These are phyloP conservation scores for Dasysyrphus tricinctus DNA, from an alignment of 2,888 invertebrate species.

Conservation along the genomic window DNA sequence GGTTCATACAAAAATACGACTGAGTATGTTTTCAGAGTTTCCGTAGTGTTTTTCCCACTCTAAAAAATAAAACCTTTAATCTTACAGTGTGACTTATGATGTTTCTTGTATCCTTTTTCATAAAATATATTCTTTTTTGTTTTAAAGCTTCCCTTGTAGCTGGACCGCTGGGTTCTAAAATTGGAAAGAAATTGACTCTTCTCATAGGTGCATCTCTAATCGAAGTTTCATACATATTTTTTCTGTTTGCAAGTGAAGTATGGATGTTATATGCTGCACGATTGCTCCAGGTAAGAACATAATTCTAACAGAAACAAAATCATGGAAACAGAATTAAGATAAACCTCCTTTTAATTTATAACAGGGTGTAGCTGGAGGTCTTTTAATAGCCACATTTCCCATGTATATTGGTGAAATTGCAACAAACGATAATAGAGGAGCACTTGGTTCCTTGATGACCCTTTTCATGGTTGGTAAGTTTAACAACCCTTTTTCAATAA, in stretches of 20 bases:
- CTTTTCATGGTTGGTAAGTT: conserved; percentile 86
- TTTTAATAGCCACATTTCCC: conserved; percentile 89
- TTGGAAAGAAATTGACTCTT: conserved; percentile 89
- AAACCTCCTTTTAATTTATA: not conserved
- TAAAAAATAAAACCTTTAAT: no score
- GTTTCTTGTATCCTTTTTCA: not conserved
- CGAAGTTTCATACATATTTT: conserved; percentile 88
- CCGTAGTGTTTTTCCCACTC: no score
- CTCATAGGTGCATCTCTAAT: conserved; percentile 87
- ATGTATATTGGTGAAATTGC: conserved; percentile 95
- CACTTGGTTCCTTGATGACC: conserved; percentile 91
- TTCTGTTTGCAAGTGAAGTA: conserved; percentile 86
- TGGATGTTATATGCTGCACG: conserved; percentile 85
- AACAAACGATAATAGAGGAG: conserved; percentile 90
- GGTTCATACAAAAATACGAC: no score
- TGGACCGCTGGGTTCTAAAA: conserved; percentile 87
- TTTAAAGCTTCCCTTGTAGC: conserved; percentile 88
- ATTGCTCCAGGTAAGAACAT: conserved; percentile 78
- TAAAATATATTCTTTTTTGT: not conserved
- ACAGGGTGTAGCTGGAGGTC: conserved; percentile 87
- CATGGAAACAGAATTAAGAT: not conserved
- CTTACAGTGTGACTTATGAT: no score
- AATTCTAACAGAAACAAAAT: not conserved
- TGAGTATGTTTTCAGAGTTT: no score
- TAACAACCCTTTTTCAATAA: not conserved